Conservation (phyloP, 2,797 vertebrate genomes). For the Crocodylus rhombifer region DNA sequence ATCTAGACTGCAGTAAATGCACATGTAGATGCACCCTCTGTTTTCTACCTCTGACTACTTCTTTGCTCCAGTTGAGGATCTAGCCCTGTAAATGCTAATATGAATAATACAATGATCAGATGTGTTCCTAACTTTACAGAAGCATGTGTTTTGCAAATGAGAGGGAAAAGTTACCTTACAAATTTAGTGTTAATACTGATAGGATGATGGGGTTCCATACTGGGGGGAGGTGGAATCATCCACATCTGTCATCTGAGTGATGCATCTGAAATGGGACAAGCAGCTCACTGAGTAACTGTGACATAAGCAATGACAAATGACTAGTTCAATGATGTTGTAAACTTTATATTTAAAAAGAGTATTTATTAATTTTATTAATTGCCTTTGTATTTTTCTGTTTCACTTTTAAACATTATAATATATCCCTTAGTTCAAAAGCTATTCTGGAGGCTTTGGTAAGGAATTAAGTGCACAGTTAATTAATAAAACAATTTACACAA, state of each 20-base stretch:
- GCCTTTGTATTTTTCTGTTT: neutral
- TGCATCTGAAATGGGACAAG: neutral
- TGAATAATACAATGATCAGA: neutral
- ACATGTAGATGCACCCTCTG: too few species aligned
- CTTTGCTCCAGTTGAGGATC: neutral
- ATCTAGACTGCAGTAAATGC: too few species aligned
- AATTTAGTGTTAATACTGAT: neutral
- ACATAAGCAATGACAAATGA: neutral
- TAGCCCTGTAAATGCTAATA: neutral
- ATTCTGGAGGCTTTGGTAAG: neutral
- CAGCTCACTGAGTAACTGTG: neutral
- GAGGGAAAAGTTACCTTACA: neutral
- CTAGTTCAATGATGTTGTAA: neutral
- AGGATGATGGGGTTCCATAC: neutral
- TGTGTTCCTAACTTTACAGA: neutral
- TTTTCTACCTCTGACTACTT: neutral
- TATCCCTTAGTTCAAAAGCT: neutral
- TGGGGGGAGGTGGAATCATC: neutral
- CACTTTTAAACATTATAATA: neutral
- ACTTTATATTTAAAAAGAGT: neutral
- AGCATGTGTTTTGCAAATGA: neutral
- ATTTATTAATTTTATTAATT: neutral
- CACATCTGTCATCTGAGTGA: neutral
- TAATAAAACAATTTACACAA: neutral
- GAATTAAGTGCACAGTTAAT: neutral